A percentile compares a stretch with the other conserved stretches of the same genome.
Conservation (phyloP, 1,140 invertebrate genomes). For the Augochlora pura region DNA sequence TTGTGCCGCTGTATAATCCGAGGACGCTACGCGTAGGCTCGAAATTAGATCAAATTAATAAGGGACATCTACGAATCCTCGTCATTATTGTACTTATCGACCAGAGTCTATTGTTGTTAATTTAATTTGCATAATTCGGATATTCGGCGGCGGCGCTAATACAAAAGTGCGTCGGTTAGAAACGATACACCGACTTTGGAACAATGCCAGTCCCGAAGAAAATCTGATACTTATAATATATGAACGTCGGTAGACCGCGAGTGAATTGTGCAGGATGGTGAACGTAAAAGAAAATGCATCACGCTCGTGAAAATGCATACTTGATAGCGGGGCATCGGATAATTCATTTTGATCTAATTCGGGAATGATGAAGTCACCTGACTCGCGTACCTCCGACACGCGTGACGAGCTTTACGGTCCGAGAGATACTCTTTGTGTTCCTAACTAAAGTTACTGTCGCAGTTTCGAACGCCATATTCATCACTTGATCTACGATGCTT, state of each 20-base stretch:
- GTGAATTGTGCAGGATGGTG: conserved; percentile 31
- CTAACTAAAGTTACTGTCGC: neutral
- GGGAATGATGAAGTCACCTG: conserved; percentile 21
- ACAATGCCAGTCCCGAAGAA: conserved; percentile 47
- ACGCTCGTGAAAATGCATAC: conserved; percentile 26
- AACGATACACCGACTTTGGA: conserved; percentile 52
- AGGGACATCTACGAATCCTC: too few relatives aligned
- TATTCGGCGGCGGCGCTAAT: neutral
- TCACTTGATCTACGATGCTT: neutral
- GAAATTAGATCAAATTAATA: too few relatives aligned
- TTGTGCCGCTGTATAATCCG: too few relatives aligned
- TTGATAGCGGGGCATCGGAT: conserved; percentile 26
- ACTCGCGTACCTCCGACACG: neutral
- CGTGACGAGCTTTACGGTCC: neutral
- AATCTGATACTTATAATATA: conserved; percentile 54
- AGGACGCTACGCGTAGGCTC: too few relatives aligned
- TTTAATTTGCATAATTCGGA: conserved; percentile 1
- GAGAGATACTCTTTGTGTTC: neutral
- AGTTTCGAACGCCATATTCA: neutral
- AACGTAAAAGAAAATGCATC: conserved; percentile 40
- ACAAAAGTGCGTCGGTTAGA: conserved; percentile 49
- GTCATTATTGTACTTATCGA: neutral
- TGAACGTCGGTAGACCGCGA: conserved; percentile 8
- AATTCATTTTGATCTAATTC: conserved; percentile 44
- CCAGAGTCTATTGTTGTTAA: neutral